Conservation (phyloP, 2,888 invertebrate genomes). For the Orthonevra nobilis region DNA sequence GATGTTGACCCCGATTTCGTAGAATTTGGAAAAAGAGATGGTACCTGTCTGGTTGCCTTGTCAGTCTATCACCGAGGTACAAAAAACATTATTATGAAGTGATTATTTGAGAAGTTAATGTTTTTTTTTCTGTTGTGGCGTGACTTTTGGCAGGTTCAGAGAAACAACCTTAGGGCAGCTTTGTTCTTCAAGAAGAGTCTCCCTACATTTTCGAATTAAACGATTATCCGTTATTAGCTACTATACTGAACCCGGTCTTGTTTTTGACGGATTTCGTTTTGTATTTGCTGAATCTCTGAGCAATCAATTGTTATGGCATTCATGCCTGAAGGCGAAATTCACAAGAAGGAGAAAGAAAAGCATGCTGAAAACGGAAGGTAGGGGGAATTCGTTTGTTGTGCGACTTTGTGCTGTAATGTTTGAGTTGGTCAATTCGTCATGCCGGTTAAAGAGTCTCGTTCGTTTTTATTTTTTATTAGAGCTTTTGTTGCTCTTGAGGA, state of each 20-base stretch:
- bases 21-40: conserved; percentile 14
- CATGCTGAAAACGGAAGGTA: neutral
- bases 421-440: conserved; percentile 20
- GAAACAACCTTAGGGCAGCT: conserved; percentile 36
- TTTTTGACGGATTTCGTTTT: conserved; percentile 3
- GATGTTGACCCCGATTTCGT: conserved; percentile 58
- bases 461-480: neutral
- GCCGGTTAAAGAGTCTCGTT: conserved; percentile 26
- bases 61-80: no score
- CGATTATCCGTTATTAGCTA: conserved; percentile 54
- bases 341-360: no score
- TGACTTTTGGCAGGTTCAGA: conserved; percentile 26
- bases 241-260: conserved; percentile 41
- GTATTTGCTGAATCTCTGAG: conserved; percentile 25
- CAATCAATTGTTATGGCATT: conserved; percentile 22
- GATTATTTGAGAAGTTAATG: conserved; percentile 26
- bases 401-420: conserved; percentile 15
- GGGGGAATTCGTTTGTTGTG: conserved; percentile 10
- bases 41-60: no score
- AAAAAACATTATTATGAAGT: no score
- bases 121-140: conserved; percentile 23
- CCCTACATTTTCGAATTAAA: conserved; percentile 47
- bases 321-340: conserved; percentile 9
- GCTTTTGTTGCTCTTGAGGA: conserved; percentile 19
- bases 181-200: conserved; percentile 27